These are phyloP conservation scores for Ammodytes dubius DNA, from an alignment of 2,113 vertebrate genomes.

Conservation along the genomic window DNA sequence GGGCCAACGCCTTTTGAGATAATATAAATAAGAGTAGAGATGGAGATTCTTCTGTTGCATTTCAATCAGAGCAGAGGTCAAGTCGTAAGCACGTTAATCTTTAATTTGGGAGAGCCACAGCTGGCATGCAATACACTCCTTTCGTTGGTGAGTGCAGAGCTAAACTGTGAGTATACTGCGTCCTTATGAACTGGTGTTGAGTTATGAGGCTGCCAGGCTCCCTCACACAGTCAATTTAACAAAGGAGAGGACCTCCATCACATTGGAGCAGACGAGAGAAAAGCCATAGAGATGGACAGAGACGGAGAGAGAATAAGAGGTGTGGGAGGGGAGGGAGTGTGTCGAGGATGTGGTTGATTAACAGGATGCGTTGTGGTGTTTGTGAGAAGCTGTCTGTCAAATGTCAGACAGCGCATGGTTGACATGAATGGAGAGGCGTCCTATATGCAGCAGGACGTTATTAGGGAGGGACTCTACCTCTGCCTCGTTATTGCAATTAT, in stretches of 20 bases:
- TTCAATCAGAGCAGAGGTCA: neutral
- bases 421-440: slow-evolving; percentile 46
- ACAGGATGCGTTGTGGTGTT: slow-evolving; percentile 65
- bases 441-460: neutral
- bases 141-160: slow-evolving; percentile 19
- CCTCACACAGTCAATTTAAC: slow-evolving; percentile 26
- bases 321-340: slow-evolving; percentile 9
- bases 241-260: slow-evolving; percentile 46
- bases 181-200: slow-evolving; percentile 67
- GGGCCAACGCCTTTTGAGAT: neutral
- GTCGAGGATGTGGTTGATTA: slow-evolving; percentile 74
- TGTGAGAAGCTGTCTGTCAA: slow-evolving; percentile 13
- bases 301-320: neutral
- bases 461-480: neutral
- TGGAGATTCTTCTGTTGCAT: neutral
- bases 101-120: slow-evolving; percentile 35
- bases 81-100: neutral
- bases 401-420: slow-evolving; percentile 1
- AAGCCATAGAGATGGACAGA: neutral
- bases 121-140: neutral
- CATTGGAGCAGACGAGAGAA: slow-evolving; percentile 23
- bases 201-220: slow-evolving; percentile 64
- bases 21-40: neutral
- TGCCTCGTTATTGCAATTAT: neutral
- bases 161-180: slow-evolving; percentile 14